Evolutionary conservation across 1,140 invertebrate species (phyloP).

Genomic region (Aphidius gifuensis): DNA sequence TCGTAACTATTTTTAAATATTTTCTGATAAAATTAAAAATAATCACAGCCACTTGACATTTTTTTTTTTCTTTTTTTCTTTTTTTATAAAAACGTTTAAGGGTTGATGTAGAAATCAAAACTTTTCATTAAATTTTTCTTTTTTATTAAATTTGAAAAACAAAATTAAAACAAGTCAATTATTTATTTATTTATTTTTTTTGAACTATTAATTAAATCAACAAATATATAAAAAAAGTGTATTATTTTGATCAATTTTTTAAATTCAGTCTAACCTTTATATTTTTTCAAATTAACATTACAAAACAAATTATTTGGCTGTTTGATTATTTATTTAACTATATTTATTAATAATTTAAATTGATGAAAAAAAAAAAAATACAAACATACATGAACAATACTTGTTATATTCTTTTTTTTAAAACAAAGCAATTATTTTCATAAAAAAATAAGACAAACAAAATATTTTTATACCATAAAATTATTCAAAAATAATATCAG

Average conservation of each 20-base stretch:
- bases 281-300: too few relatives aligned
- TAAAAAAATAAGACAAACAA: background rate
- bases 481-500: slow-evolving; percentile 48
- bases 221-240: background rate
- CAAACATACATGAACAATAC: too few relatives aligned
- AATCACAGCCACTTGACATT: slow-evolving; percentile 50
- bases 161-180: background rate
- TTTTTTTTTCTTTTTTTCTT: slow-evolving; percentile 18
- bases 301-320: too few relatives aligned
- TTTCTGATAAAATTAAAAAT: slow-evolving; percentile 40
- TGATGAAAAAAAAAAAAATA: too few relatives aligned
- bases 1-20: background rate
- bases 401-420: too few relatives aligned
- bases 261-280: too few relatives aligned
- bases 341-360: too few relatives aligned
- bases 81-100: background rate
- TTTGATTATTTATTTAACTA: too few relatives aligned
- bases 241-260: too few relatives aligned
- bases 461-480: slow-evolving; percentile 1
- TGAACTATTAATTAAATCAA: background rate
- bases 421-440: too few relatives aligned
- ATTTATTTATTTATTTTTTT: slow-evolving; percentile 2
- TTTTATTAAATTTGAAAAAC: background rate
- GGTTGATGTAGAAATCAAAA: slow-evolving; percentile 1
- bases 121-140: background rate